phyloP scores from a whole-genome alignment of 2,888 invertebrate species.

The Ophraella communa region DNA sequence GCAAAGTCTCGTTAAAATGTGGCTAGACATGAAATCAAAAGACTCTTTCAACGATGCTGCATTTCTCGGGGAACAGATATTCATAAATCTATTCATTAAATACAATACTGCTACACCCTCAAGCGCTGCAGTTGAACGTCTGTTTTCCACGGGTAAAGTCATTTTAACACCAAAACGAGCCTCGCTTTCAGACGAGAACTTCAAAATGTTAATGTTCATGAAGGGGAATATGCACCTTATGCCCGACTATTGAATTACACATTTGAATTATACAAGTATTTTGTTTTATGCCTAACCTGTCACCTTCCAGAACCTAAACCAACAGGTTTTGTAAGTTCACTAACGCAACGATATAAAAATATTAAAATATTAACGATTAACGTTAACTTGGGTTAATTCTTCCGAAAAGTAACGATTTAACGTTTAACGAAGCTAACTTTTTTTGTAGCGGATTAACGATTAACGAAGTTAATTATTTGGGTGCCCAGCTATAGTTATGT shows the following conservation, averaged over 20 bases:
- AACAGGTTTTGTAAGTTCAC: slow-evolving; percentile 11
- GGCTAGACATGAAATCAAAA: slow-evolving; percentile 18
- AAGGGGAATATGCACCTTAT: background rate
- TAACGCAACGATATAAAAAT: slow-evolving; percentile 4
- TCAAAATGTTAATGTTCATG: slow-evolving; percentile 16
- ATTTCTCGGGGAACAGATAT: slow-evolving; percentile 1
- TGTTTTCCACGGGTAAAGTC: no score
- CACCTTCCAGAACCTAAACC: slow-evolving; percentile 6
- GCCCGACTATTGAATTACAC: no score
- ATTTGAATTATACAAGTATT: slow-evolving; percentile 1
- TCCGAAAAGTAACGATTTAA: slow-evolving; percentile 12
- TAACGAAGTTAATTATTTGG: no score
- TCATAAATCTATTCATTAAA: slow-evolving; percentile 8
- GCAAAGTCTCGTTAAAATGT: slow-evolving; percentile 14
- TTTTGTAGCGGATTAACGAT: slow-evolving; percentile 8
- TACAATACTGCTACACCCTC: slow-evolving; percentile 13
- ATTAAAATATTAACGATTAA: no score
- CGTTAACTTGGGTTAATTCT: slow-evolving; percentile 9
- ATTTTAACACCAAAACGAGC: slow-evolving; percentile 2
- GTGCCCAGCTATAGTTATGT: slow-evolving; percentile 12
- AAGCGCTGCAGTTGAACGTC: slow-evolving; percentile 12
- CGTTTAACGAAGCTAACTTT: no score
- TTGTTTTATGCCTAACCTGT: no score
- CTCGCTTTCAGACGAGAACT: slow-evolving; percentile 13
- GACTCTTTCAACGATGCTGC: background rate